These are phyloP conservation scores for Meghimatium bilineatum DNA, from an alignment of 2,888 invertebrate genomes.

Conservation along the genomic window DNA sequence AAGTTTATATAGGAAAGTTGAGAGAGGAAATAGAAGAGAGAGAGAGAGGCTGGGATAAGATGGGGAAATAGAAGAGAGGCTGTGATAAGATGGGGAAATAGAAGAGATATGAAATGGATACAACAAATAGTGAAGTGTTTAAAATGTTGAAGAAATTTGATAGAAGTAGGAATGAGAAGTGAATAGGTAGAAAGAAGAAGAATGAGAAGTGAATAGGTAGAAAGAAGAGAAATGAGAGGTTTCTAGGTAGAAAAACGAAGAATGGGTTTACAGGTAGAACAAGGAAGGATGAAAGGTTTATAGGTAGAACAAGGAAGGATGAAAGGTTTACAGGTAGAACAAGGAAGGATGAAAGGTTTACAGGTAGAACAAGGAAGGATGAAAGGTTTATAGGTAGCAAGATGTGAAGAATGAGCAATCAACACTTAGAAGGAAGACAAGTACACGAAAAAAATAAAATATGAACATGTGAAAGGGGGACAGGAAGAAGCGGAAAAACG, in stretches of 20 bases:
- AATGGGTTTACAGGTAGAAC: no score
- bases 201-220: not conserved
- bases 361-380: not conserved
- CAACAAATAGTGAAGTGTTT: not conserved
- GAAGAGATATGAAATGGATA: not conserved
- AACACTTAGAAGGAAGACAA: constrained; percentile 63
- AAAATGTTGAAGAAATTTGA: no score
- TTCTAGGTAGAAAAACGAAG: no score
- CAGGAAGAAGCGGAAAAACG: not conserved
- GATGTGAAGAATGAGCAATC: constrained; percentile 61
- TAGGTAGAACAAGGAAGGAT: no score
- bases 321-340: no score
- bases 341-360: no score
- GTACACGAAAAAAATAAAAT: not conserved
- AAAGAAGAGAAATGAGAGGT: not conserved
- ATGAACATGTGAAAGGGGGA: not conserved
- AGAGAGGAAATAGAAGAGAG: not conserved
- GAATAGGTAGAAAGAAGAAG: not conserved
- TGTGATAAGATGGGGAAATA: not conserved
- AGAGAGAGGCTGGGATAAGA: constrained; percentile 4
- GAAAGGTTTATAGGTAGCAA: not conserved
- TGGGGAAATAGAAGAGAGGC: not conserved
- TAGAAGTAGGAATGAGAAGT: no score
- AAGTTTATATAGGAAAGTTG: not conserved
- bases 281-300: no score